Conservation (phyloP, 2,888 invertebrate species). For the Marronus borbonicus region DNA sequence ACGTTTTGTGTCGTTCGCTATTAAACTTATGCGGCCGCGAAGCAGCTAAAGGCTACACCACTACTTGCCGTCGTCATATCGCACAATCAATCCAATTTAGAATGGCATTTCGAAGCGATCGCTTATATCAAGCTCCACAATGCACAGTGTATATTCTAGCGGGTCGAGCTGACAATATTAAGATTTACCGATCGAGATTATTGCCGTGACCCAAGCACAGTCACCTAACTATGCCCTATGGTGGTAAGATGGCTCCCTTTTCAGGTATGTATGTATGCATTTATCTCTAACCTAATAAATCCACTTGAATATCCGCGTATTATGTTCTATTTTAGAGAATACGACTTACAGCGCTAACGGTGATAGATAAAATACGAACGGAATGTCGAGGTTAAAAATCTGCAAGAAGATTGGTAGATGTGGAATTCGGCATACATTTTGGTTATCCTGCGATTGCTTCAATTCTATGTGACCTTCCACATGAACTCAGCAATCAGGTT, state of each 20-base stretch:
- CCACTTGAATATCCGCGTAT: slow-evolving; percentile 22
- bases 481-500: too few relatives aligned
- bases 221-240: slow-evolving; percentile 43
- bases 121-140: slow-evolving; percentile 61
- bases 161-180: slow-evolving; percentile 63
- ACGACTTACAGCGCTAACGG: slow-evolving; percentile 2
- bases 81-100: slow-evolving; percentile 68
- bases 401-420: not conserved
- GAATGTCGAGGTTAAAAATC: not conserved
- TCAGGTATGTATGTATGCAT: slow-evolving; percentile 20
- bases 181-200: slow-evolving; percentile 64
- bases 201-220: slow-evolving; percentile 41
- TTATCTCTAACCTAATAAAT: slow-evolving; percentile 32
- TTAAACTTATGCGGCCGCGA: not conserved
- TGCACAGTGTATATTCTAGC: slow-evolving; percentile 56
- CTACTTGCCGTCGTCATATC: slow-evolving; percentile 60
- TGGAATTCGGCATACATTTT: not conserved
- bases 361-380: not conserved
- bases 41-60: slow-evolving; percentile 13
- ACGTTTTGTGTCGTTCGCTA: slow-evolving; percentile 3
- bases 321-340: slow-evolving; percentile 25
- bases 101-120: slow-evolving; percentile 66
- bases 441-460: not conserved
- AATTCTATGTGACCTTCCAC: too few relatives aligned
- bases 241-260: slow-evolving; percentile 23